Evolutionary conservation across 2,888 invertebrate species (phyloP), one percentile per base, ranked within the genome.

Genomic region (Abrostola triplasia): DNA sequence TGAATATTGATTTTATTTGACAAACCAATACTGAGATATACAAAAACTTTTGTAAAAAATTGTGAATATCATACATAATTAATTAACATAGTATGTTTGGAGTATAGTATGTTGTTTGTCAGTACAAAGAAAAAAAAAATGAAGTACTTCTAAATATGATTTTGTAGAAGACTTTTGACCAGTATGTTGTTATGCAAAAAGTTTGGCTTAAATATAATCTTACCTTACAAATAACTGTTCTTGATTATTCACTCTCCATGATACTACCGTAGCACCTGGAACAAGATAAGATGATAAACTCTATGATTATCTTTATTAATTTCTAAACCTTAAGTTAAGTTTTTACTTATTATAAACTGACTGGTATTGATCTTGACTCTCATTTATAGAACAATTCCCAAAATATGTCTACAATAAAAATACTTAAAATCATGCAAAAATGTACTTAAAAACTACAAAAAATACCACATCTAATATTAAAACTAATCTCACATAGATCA

Each of bases 181-280:
- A 24, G 24, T 24, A 2, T 24, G 24, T 24, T 24, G 5, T 47
- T 47, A 47, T 47, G 24, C 24, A 24, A 24, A 24, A 24, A 24
- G 24, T 2, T 24, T 24, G 4, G 7, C 10, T 40, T 40, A 9
- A 49, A 11, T 49, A 49, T 49, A 11, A 41, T 68, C 96, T 95
- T 95, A 98, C 98, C 98, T 99, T 85, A 99, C 98, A 95, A 99
- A 99, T 89, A 99, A 96, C 90, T 98, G 98, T 92, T 99, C 99
- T 93, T 98, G 98, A 94, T 98, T 99, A 93, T 98, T 98, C 72
- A 98, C 98, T 85, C 98, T 96, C 99, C 99, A 99, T 88, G 99
- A 99, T 78, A 98, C 98, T 76, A 99, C 98, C 63, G 99, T 99
- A 76, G 99, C 98, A 92, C 99, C 99, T 99, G 92, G 68, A 96